Evolutionary conservation across 1,140 invertebrate species (phyloP), one percentile per base, ranked within the genome.

Genomic region (Drosophila fuyamai): DNA sequence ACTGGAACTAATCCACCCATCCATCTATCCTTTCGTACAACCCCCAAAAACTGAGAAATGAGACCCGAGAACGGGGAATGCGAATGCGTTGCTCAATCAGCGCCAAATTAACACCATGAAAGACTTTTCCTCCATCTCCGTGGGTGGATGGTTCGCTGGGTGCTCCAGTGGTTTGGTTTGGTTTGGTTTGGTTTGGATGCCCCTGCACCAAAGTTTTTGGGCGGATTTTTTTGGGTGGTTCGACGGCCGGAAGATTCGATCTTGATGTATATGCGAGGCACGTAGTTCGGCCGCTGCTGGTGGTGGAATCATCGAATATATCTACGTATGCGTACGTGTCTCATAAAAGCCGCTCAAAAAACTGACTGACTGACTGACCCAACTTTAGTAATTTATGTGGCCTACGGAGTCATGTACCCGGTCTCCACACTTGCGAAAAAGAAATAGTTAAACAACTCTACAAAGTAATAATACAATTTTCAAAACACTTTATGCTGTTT

Each of bases 41-140:
- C 65, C 65, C 65, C 40, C 47, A 51, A 36, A 38, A 38, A 38
- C 40, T 46, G 16, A 6, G 38, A 54, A 40, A 7, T 38, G 16
- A 13, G 10, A 12, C 32, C 18, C 40, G 12, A 46, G 59, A 43
- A 63, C 38, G 36, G 32, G 29, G 46, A 68, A 70, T 16, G 53
- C 47, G 59, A 77, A 60, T 57, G 43, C 76, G 76, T 79, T 67
- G 74, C 78, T 78, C 81, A 86, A 85, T 85, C 81, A 85, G 82
- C 82, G 81, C 81, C 74, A 85, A 86, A 85, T 86, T 85, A 85
- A 85, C 82, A 85, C 82, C 83, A 85, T 85, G 72, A 84, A 84
- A 84, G 38, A 53, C 57, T 54, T 74, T 73, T 76, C 57, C 61
- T 51, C 36, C 29, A 29, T 43, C 59, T 16, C 51, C 36, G 36